These are phyloP conservation scores for Maniola jurtina DNA, from an alignment of 1,140 invertebrate genomes.

Conservation along the genomic window DNA sequence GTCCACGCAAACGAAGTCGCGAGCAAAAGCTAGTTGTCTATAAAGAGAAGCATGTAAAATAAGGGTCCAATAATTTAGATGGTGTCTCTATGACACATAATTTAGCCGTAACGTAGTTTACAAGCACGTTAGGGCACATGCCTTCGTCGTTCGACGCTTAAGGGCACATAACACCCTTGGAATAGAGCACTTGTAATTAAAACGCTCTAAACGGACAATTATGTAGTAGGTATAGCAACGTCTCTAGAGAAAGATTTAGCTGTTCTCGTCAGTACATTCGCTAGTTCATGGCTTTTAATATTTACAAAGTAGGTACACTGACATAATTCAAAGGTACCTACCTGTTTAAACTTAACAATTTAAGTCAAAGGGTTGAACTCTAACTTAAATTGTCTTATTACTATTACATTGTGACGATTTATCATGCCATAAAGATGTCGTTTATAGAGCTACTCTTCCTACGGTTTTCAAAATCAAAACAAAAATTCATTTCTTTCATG, in stretches of 20 bases:
- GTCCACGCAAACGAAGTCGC: no score
- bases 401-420: not conserved
- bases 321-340: not conserved
- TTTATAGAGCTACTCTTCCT: no score
- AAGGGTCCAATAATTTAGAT: conserved; percentile 35
- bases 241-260: conserved; percentile 38
- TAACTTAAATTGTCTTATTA: no score
- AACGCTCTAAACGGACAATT: conserved; percentile 69
- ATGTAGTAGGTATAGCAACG: conserved; percentile 47
- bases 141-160: conserved; percentile 51
- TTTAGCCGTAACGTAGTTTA: conserved; percentile 56
- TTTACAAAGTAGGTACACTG: conserved; percentile 3
- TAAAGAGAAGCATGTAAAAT: conserved; percentile 19
- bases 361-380: not conserved
- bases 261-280: conserved; percentile 4
- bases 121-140: conserved; percentile 48
- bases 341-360: not conserved
- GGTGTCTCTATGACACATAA: conserved; percentile 39
- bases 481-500: no score
- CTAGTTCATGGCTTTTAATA: conserved; percentile 26
- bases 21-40: not conserved
- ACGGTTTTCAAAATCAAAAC: no score
- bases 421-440: no score
- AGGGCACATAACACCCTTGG: conserved; percentile 63
- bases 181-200: conserved; percentile 70